Conservation (phyloP, 2,888 invertebrate genomes). For the Rhodophaea formosa region DNA sequence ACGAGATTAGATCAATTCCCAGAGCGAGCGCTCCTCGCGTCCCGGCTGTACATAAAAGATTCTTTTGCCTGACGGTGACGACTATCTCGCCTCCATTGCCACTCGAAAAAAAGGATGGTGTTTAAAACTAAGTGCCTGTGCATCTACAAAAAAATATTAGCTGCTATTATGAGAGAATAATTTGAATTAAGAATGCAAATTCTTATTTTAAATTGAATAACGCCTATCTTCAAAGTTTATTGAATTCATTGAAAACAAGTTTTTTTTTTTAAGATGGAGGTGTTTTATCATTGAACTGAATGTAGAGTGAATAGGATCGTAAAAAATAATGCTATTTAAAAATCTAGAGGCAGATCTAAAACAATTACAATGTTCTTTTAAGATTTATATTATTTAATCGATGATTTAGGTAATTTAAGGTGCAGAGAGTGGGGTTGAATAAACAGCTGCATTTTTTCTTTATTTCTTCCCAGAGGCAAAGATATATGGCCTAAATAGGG, state of each 20-base stretch:
- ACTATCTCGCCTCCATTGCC: constrained; percentile 3
- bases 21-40: constrained; percentile 36
- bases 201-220: constrained; percentile 1
- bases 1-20: constrained; percentile 13
- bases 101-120: constrained; percentile 1
- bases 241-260: neutral
- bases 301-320: too few relatives aligned
- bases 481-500: too few relatives aligned
- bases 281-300: too few relatives aligned
- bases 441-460: too few relatives aligned
- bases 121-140: constrained; percentile 9
- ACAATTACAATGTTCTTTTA: too few relatives aligned
- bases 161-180: neutral
- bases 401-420: too few relatives aligned
- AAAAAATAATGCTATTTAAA: too few relatives aligned
- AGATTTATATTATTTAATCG: too few relatives aligned
- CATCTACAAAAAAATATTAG: neutral
- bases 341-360: too few relatives aligned
- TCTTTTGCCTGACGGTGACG: constrained; percentile 7
- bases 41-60: constrained; percentile 13
- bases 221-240: neutral
- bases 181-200: constrained; percentile 6
- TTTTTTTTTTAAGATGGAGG: too few relatives aligned
- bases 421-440: too few relatives aligned
- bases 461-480: too few relatives aligned